phyloP scores from a whole-genome alignment of 2,113 vertebrate genomes.

The Microcebus ravelobensis region DNA sequence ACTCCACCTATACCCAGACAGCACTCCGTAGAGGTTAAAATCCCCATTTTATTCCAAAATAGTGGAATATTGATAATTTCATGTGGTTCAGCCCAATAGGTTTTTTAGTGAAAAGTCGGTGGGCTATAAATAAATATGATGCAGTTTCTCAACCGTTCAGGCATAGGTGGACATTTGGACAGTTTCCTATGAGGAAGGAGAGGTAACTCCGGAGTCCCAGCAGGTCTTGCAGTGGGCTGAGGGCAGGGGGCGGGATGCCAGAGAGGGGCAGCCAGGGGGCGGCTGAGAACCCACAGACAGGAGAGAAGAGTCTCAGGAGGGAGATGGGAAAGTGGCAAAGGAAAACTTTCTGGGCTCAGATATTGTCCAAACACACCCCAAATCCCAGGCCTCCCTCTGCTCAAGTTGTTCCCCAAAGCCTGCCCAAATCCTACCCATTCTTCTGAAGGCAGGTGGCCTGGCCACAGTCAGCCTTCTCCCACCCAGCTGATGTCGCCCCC shows the following conservation, averaged over 20 bases:
- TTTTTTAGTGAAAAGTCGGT: neutral
- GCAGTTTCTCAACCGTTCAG: neutral
- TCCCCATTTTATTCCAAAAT: neutral
- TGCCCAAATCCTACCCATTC: neutral
- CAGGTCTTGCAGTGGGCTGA: neutral
- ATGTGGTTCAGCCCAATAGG: neutral
- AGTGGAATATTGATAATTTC: neutral
- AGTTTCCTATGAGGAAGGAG: neutral
- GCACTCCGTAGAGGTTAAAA: neutral
- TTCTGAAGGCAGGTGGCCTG: neutral
- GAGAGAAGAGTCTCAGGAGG: neutral
- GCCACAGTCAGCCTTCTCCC: neutral
- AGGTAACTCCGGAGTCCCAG: neutral
- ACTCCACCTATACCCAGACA: neutral
- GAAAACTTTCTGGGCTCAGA: neutral
- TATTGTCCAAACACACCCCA: neutral
- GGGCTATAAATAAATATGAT: neutral
- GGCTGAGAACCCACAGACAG: neutral
- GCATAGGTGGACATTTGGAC: neutral
- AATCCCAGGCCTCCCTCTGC: neutral
- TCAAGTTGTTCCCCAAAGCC: neutral
- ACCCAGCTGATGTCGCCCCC: rapidly evolving
- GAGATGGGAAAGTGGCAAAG: neutral
- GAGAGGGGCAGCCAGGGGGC: too few species aligned
- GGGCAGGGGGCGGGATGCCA: neutral